A percentile compares a stretch with the other conserved stretches of the same genome.
Conservation (phyloP, 2,113 vertebrate genomes). For the Myrmecophaga tridactyla region DNA sequence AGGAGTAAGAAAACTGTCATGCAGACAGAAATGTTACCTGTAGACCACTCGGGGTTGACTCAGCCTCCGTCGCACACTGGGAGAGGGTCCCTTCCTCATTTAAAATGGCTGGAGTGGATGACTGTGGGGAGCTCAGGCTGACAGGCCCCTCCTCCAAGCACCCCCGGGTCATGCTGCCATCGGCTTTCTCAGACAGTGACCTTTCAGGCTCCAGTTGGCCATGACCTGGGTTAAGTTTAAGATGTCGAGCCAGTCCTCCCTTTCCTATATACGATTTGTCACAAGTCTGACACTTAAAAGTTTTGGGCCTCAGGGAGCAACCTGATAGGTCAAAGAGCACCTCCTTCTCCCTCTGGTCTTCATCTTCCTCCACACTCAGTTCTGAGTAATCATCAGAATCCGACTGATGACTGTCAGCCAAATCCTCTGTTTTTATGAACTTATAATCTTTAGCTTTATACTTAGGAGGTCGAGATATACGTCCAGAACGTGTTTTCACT, state of each 20-base stretch:
- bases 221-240: conserved; percentile 92
- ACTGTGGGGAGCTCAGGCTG: not conserved
- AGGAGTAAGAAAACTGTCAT: not conserved
- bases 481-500: conserved; percentile 94
- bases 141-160: not conserved
- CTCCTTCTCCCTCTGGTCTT: conserved; percentile 80
- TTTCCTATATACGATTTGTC: conserved; percentile 96
- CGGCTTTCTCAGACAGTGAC: conserved; percentile 58
- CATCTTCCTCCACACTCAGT: conserved; percentile 93
- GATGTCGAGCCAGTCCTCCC: conserved; percentile 94
- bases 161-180: conserved; percentile 34
- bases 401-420: conserved; percentile 92
- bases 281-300: conserved; percentile 91
- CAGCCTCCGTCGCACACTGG: conserved; percentile 42
- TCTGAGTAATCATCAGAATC: conserved; percentile 98
- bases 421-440: conserved; percentile 96
- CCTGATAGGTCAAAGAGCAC: conserved; percentile 63
- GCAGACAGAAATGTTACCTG: conserved; percentile 76
- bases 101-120: not conserved
- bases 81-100: conserved; percentile 39
- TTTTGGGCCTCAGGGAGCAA: conserved; percentile 88
- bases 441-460: conserved; percentile 98
- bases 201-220: conserved; percentile 78
- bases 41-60: not conserved
- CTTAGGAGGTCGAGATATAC: conserved; percentile 95